Percentiles rank a stretch among this genome's conserved stretches.
Evolutionary conservation across 2,888 invertebrate genomes (phyloP).

Genomic region (Lathronympha strigana): DNA sequence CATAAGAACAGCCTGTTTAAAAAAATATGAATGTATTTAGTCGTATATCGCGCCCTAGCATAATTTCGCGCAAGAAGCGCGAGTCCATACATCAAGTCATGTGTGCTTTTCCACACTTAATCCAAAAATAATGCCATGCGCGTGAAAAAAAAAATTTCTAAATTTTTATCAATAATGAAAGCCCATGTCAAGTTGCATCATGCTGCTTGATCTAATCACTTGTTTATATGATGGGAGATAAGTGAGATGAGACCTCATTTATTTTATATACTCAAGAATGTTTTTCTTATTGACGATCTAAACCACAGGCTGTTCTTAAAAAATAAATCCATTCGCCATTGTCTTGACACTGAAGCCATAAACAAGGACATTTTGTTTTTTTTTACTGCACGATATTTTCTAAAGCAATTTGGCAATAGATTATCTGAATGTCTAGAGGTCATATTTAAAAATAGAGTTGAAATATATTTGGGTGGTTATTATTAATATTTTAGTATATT

Average conservation of each 20-base stretch:
- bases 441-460: not conserved
- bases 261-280: not conserved
- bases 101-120: too few species aligned
- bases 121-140: too few species aligned
- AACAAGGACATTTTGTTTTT: not conserved
- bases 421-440: conserved; percentile 26
- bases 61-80: too few species aligned
- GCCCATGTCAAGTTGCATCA: conserved; percentile 11
- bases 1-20: conserved; percentile 40
- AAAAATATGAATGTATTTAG: not conserved
- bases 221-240: not conserved
- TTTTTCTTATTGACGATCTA: conserved; percentile 1
- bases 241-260: too few species aligned
- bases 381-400: conserved; percentile 4
- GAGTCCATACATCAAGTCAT: too few species aligned
- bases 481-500: conserved; percentile 7
- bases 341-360: conserved; percentile 63
- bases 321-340: conserved; percentile 67
- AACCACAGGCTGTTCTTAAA: conserved; percentile 51
- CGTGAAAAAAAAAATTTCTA: too few species aligned
- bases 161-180: too few species aligned
- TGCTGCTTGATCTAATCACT: not conserved
- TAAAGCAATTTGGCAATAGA: conserved; percentile 12
- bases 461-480: not conserved
- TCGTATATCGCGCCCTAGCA: not conserved